These are phyloP conservation scores for Cecidostiba fungosa DNA, from an alignment of 2,888 invertebrate species.

Conservation along the genomic window DNA sequence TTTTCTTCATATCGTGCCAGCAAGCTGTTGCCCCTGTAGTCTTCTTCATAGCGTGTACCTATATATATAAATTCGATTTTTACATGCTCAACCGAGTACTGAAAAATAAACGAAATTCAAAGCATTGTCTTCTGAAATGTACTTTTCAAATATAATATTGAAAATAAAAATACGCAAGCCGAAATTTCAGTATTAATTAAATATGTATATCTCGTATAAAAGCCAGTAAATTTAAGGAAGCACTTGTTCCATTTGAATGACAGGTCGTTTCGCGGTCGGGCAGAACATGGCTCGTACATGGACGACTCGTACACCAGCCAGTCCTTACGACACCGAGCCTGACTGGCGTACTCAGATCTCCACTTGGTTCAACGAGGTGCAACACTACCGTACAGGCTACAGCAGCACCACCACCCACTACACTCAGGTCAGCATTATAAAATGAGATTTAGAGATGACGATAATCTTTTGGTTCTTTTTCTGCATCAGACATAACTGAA, in stretches of 20 bases:
- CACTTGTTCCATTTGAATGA: not conserved
- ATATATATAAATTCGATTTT: too few species aligned
- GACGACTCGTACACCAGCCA: constrained; percentile 86
- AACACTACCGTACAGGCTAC: constrained; percentile 82
- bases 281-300: constrained; percentile 92
- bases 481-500: not conserved
- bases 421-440: constrained; percentile 86
- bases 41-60: too few species aligned
- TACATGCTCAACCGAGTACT: too few species aligned
- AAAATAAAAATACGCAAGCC: not conserved
- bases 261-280: constrained; percentile 90
- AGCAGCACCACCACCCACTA: constrained; percentile 90
- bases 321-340: constrained; percentile 84
- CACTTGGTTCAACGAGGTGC: constrained; percentile 91
- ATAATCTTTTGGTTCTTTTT: not conserved
- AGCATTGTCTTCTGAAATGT: too few species aligned
- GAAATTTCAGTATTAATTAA: not conserved
- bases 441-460: not conserved
- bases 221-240: too few species aligned
- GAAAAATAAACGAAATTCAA: too few species aligned
- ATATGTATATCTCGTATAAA: too few species aligned
- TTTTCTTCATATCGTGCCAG: not conserved
- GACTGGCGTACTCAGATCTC: constrained; percentile 89
- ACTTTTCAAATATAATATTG: too few species aligned
- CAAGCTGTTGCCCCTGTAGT: constrained; percentile 1